These are phyloP conservation scores for Pollimyrus isidori DNA, from an alignment of 2,113 vertebrate genomes.

Conservation along the genomic window DNA sequence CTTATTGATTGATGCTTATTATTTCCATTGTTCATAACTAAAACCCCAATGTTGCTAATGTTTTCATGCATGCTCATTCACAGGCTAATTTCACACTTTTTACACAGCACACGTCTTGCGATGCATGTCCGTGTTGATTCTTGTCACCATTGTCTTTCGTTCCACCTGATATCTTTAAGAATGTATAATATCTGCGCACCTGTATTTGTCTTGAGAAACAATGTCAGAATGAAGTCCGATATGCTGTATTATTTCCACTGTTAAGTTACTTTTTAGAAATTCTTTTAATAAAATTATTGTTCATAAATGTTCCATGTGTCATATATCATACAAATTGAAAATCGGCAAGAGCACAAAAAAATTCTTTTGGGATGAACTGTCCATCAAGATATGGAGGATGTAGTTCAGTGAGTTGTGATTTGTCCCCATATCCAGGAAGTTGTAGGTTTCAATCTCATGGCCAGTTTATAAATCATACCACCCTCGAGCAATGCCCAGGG, in stretches of 20 bases:
- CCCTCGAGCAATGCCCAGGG: neutral
- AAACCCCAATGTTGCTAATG: neutral
- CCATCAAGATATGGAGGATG: neutral
- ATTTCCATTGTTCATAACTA: neutral
- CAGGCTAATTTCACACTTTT: slow-evolving; percentile 14
- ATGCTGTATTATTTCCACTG: neutral
- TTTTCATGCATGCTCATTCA: neutral
- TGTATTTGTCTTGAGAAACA: slow-evolving; percentile 29
- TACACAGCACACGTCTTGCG: slow-evolving; percentile 27
- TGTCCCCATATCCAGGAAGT: neutral
- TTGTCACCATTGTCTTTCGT: slow-evolving; percentile 31
- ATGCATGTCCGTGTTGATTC: slow-evolving; percentile 21
- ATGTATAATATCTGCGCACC: slow-evolving; percentile 25
- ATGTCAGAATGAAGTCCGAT: neutral
- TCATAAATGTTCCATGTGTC: neutral
- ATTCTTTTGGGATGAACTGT: neutral
- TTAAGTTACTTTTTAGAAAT: neutral
- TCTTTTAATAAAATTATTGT: neutral
- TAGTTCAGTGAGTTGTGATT: neutral
- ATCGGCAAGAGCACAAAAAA: neutral
- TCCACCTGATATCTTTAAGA: slow-evolving; percentile 20
- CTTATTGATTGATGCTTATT: neutral
- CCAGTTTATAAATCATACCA: neutral
- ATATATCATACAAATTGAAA: neutral
- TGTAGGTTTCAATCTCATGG: neutral